Evolutionary conservation across 2,888 invertebrate species (phyloP).

Genomic region (Drosophila borborema): DNA sequence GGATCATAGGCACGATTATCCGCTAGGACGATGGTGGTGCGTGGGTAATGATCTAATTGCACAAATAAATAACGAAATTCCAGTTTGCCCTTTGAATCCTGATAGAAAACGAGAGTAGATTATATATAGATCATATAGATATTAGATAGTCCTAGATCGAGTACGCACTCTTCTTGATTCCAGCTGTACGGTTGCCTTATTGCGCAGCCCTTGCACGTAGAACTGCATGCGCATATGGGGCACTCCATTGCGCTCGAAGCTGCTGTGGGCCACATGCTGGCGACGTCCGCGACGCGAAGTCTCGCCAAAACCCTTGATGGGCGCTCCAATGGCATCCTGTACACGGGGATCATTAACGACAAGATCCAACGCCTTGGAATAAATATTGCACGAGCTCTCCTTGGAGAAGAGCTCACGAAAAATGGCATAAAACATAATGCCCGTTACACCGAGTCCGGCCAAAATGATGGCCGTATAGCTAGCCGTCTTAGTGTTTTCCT

Average conservation of each 20-base stretch:
- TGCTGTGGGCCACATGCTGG: conserved; percentile 92
- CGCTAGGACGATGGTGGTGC: conserved; percentile 91
- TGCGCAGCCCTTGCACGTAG: conserved; percentile 93
- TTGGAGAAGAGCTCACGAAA: conserved; percentile 95
- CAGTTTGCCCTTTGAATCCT: conserved; percentile 92
- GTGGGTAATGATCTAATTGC: conserved; percentile 91
- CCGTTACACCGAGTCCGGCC: conserved; percentile 92
- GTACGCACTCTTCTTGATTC: conserved; percentile 92
- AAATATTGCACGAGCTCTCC: conserved; percentile 94
- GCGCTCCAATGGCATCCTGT: conserved; percentile 93
- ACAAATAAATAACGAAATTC: conserved; percentile 94
- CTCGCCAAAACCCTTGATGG: conserved; percentile 95
- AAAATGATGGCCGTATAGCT: conserved; percentile 94
- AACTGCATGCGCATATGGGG: conserved; percentile 95
- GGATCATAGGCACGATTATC: conserved; percentile 88
- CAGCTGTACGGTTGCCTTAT: conserved; percentile 93
- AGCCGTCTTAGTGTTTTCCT: conserved; percentile 95
- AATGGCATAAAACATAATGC: conserved; percentile 92
- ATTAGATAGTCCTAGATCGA: not conserved
- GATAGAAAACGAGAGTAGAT: conserved; percentile 79
- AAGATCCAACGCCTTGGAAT: conserved; percentile 90
- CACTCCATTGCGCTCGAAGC: conserved; percentile 91
- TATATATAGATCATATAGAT: not conserved
- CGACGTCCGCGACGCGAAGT: conserved; percentile 93
- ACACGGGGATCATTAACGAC: conserved; percentile 92